A percentile compares a stretch with the other conserved stretches of the same genome.
phyloP scores from a whole-genome alignment of 2,113 vertebrate genomes.

The Theropithecus gelada region DNA sequence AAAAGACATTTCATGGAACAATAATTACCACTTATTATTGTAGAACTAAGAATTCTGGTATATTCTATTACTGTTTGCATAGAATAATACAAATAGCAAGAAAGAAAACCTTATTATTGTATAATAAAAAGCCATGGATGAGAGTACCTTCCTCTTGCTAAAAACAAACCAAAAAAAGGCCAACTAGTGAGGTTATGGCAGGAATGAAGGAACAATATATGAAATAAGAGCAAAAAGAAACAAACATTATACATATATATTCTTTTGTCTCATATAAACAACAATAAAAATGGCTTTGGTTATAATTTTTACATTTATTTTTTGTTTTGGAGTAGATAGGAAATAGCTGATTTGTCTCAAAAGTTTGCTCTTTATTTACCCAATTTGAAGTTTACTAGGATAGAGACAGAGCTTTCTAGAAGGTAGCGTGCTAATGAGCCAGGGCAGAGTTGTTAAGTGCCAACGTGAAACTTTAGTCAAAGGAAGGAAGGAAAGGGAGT shows the following conservation, averaged over 20 bases:
- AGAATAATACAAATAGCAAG: background rate
- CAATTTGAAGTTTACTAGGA: background rate
- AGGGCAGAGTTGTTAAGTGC: background rate
- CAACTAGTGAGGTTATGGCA: background rate
- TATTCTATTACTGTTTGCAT: background rate
- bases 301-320: background rate
- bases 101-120: background rate
- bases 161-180: background rate
- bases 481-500: no score
- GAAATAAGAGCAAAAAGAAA: background rate
- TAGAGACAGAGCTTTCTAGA: background rate
- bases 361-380: background rate
- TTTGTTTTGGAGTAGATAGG: background rate
- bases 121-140: background rate
- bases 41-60: background rate
- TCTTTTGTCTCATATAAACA: background rate
- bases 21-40: background rate
- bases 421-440: background rate
- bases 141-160: background rate
- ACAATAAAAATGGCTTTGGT: background rate
- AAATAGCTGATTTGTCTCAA: background rate
- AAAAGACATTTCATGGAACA: background rate
- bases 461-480: background rate
- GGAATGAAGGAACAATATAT: background rate
- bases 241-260: background rate